phyloP scores from a whole-genome alignment of 1,140 invertebrate genomes.

The Bathynomus jamesi region DNA sequence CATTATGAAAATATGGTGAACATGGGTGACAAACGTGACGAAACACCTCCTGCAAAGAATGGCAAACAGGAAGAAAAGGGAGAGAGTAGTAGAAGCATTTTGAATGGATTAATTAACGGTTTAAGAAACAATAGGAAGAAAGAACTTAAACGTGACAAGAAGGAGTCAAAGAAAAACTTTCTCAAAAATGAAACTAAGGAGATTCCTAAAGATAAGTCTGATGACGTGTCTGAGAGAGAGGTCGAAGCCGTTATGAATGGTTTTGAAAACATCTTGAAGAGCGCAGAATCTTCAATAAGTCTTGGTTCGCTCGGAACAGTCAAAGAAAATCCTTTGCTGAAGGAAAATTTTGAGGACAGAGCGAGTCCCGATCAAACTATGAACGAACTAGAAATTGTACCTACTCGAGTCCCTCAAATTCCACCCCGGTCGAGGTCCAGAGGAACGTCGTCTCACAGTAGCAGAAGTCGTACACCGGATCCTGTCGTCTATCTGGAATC shows the following conservation, averaged over 20 bases:
- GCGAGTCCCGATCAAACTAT: constrained; percentile 19
- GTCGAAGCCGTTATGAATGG: constrained; percentile 82
- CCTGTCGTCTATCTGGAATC: constrained; percentile 59
- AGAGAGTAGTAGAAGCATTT: constrained; percentile 3
- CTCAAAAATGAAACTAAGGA: constrained; percentile 2
- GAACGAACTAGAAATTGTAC: constrained; percentile 53
- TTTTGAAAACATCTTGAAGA: constrained; percentile 71
- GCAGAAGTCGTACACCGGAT: constrained; percentile 44
- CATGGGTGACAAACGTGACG: constrained; percentile 21
- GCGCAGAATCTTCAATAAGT: constrained; percentile 65
- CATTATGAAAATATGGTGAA: constrained; percentile 34
- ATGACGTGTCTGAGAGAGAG: constrained; percentile 69
- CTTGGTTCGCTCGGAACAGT: constrained; percentile 37
- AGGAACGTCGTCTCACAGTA: constrained; percentile 51
- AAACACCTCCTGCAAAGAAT: constrained; percentile 4
- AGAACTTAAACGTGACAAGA: not conserved
- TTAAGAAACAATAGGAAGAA: not conserved
- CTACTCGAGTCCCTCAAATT: constrained; percentile 52
- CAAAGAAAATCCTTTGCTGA: constrained; percentile 25
- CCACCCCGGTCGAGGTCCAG: constrained; percentile 50
- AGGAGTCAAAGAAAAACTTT: too few relatives aligned
- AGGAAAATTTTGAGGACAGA: constrained; percentile 25
- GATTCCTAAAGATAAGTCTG: constrained; percentile 37
- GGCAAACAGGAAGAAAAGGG: not conserved
- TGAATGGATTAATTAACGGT: not conserved